Base-by-base conservation (phyloP, 2,113 vertebrate species). In the Turdus rufiventris region DNA sequence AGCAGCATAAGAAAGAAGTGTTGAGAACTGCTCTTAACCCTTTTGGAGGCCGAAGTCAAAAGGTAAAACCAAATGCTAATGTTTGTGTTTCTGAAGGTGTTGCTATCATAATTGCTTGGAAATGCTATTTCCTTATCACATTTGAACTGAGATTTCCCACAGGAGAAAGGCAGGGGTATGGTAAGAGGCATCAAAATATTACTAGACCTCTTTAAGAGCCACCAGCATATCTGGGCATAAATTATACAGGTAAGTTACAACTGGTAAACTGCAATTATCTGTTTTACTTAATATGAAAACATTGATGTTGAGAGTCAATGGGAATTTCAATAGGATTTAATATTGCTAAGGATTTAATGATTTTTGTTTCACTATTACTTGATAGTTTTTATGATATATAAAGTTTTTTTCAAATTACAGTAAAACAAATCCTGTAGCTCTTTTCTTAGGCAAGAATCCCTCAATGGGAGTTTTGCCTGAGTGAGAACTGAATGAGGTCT, bases 1-100 rank as follows among this genome's bases (percentile, higher is more conserved):
- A 97, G 96, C 75, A 93, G 97, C 79, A 95, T 77, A 96, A 95
- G 94, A 92, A 97, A 95, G 96, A 96, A 97, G 96, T 98, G 84
- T 89, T 97, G 97, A 96, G 94, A 97, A 91, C 93, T 97, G 80
- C 79, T 96, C 96, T 96, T 97, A 86, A 94, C 94, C 91, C 94
- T 93, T 97, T 97, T 89, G 95, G 85, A 97, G 82, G 93, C 72
- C 77, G 5, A 97, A 96, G 82, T 78, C 92, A 90, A 93, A 97
- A 98, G 97, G 96, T 97, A 98, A 98, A 72, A 38, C 73, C 85
- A 85, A 93, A 11, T 34, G 28, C 57, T 75, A 40, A 26, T 89
- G 80, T 92, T 54, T 62, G 14, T n/a, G 43, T 89, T 91, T 77
- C 72, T 91, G 78, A 88, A 67, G 19, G 53, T 67, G 67, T 78